Evolutionary conservation across 2,113 vertebrate species (phyloP).

Genomic region (Meleagris gallopavo): DNA sequence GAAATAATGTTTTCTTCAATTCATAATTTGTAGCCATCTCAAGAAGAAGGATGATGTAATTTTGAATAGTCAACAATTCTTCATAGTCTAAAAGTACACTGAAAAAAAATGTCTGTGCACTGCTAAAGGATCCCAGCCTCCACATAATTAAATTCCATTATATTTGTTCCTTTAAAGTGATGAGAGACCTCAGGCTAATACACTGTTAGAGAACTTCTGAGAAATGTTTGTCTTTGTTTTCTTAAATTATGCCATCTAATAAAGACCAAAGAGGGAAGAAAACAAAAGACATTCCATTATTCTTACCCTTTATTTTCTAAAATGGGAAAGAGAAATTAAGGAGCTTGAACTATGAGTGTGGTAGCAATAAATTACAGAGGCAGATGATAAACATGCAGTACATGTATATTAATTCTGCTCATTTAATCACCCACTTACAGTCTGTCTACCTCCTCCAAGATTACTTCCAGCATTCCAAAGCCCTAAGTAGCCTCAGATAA

Average conservation of each 20-base stretch:
- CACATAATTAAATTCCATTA: constrained; percentile 28
- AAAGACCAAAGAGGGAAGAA: background rate
- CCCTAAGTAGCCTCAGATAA: constrained; percentile 4
- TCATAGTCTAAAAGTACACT: background rate
- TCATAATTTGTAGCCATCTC: background rate
- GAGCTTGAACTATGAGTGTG: background rate
- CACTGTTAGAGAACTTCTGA: background rate
- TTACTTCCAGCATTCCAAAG: background rate
- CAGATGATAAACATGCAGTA: background rate
- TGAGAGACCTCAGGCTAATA: constrained; percentile 1
- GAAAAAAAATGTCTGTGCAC: background rate
- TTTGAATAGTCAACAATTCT: background rate
- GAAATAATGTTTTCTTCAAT: background rate
- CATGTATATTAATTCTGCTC: background rate
- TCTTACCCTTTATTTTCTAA: background rate
- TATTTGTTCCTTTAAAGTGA: constrained; percentile 14
- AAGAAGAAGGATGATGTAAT: background rate
- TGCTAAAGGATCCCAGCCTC: background rate
- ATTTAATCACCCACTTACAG: constrained; percentile 24
- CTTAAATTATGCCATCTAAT: background rate
- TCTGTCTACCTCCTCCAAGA: background rate
- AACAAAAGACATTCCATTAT: background rate
- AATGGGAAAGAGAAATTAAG: constrained; percentile 7
- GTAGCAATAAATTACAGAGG: background rate
- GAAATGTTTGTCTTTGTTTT: constrained; percentile 10